Evolutionary conservation across 2,113 vertebrate species (phyloP).

Genomic region (Phasianus colchicus): DNA sequence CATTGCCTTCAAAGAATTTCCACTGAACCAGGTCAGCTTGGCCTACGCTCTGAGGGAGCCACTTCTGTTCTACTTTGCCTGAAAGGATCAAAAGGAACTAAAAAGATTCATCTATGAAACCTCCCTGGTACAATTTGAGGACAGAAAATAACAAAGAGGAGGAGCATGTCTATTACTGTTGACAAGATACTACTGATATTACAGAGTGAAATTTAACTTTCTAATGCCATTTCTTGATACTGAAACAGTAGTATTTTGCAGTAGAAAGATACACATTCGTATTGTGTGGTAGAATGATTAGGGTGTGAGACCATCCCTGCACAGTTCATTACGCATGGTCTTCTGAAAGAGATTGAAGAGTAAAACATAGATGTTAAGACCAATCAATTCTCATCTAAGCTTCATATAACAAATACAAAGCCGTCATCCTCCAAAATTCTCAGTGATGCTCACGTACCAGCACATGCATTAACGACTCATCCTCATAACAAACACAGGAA

Average conservation of each 20-base stretch:
- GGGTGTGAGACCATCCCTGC: neutral
- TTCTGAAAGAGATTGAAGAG: neutral
- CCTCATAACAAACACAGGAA: neutral
- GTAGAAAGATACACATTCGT: neutral
- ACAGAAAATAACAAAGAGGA: neutral
- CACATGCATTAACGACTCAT: neutral
- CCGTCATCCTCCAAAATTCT: neutral
- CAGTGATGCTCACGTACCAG: neutral
- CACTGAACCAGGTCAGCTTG: neutral
- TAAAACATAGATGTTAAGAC: neutral
- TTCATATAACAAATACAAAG: neutral
- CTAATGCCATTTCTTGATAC: neutral
- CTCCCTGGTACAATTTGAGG: neutral
- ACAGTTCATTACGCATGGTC: neutral
- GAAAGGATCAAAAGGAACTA: neutral
- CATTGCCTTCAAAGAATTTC: conserved; percentile 24
- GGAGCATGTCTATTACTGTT: neutral
- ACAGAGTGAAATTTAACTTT: neutral
- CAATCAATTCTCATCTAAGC: neutral
- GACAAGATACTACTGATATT: neutral
- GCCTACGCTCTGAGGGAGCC: neutral
- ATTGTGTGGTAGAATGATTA: neutral
- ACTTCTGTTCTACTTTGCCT: neutral
- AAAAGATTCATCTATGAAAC: neutral
- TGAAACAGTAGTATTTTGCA: neutral